Conservation (phyloP, 2,797 vertebrate species). For the Coregonus suidteri region DNA sequence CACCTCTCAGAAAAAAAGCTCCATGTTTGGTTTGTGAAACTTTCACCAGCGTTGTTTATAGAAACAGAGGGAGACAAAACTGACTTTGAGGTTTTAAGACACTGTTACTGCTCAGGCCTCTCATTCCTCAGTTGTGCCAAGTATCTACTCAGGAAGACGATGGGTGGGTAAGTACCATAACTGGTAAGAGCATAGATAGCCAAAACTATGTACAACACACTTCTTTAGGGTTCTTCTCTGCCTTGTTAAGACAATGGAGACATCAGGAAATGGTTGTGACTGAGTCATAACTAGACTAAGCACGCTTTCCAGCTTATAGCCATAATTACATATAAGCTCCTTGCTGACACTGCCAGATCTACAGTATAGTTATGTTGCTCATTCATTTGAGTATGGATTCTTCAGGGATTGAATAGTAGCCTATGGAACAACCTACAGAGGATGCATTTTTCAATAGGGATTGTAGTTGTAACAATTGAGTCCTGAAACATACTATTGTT, state of each 20-base stretch:
- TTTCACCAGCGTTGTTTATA: background rate
- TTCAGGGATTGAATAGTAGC: background rate
- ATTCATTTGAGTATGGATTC: slow-evolving; percentile 14
- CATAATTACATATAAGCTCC: slow-evolving; percentile 51
- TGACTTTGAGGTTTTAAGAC: background rate
- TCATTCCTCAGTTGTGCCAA: background rate
- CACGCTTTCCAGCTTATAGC: slow-evolving; percentile 47
- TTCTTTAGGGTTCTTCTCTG: background rate
- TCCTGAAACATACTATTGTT: background rate
- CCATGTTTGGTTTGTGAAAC: slow-evolving; percentile 18
- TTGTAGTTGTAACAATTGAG: background rate
- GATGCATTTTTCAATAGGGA: background rate
- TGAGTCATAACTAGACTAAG: slow-evolving; percentile 23
- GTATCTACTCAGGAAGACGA: background rate
- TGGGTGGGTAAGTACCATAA: background rate
- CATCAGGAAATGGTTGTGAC: slow-evolving; percentile 30
- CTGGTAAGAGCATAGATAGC: no score
- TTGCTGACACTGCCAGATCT: slow-evolving; percentile 36
- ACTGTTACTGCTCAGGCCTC: background rate
- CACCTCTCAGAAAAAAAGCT: background rate
- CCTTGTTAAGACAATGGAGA: background rate
- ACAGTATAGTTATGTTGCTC: slow-evolving; percentile 35
- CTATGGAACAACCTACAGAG: no score
- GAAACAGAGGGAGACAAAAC: background rate
- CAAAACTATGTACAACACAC: no score